phyloP scores from a whole-genome alignment of 2,113 vertebrate species.

The Nannospalax galili region DNA sequence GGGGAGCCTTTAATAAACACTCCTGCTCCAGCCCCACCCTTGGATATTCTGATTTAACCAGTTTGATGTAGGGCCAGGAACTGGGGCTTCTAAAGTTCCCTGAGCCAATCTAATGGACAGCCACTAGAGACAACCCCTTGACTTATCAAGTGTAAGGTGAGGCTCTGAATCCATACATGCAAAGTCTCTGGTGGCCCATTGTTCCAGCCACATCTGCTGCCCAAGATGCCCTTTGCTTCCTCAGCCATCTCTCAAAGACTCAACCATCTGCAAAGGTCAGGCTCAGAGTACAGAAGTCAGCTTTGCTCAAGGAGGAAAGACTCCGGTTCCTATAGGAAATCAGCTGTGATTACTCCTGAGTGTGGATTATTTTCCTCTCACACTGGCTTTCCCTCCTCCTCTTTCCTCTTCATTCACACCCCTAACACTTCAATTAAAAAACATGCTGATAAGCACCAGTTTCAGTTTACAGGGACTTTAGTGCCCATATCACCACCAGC shows the following conservation, averaged over 20 bases:
- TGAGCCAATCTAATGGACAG: not conserved
- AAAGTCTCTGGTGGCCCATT: not conserved
- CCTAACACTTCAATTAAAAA: not conserved
- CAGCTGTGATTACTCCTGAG: not conserved
- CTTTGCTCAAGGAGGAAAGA: not conserved
- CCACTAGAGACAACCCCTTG: not conserved
- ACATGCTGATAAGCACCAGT: not conserved
- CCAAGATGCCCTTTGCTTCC: not conserved
- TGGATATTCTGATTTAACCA: not conserved
- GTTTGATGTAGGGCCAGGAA: not conserved
- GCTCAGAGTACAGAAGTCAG: not conserved
- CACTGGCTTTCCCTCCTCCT: not conserved
- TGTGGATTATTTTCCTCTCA: not conserved
- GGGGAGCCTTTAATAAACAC: not conserved
- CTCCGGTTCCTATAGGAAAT: not conserved
- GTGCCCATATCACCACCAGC: not conserved
- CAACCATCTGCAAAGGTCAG: not conserved
- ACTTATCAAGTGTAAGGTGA: not conserved
- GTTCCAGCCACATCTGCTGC: not conserved
- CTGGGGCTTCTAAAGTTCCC: not conserved
- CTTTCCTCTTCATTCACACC: not conserved
- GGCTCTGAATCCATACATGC: fast-evolving
- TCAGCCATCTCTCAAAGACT: not conserved
- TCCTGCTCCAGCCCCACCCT: not conserved
- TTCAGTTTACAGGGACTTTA: not conserved